phyloP scores from a whole-genome alignment of 2,888 invertebrate species.

The Callyntrura guangdongensis region DNA sequence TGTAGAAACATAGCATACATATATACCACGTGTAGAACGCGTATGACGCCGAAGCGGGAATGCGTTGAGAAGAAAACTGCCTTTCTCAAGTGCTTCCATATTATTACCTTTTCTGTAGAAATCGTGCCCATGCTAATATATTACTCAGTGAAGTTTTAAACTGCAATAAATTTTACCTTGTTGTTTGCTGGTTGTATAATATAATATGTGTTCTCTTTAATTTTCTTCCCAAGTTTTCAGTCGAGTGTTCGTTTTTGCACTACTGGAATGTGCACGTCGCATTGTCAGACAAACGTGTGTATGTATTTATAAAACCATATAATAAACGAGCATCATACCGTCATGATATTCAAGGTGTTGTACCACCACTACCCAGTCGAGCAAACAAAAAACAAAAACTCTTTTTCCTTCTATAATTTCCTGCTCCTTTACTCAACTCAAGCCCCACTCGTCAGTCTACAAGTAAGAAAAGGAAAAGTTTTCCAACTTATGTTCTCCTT shows the following conservation, averaged over 20 bases:
- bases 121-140: conserved; percentile 62
- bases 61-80: not conserved
- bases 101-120: not conserved
- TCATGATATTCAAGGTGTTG: not conserved
- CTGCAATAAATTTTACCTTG: conserved; percentile 71
- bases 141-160: conserved; percentile 73
- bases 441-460: not conserved
- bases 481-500: not conserved
- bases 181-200: conserved; percentile 40
- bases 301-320: not conserved
- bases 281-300: not conserved
- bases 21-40: not conserved
- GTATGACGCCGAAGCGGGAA: not conserved
- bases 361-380: not conserved
- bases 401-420: not conserved
- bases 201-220: conserved; percentile 23
- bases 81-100: conserved; percentile 11
- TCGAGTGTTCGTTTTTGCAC: not conserved
- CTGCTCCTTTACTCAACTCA: not conserved
- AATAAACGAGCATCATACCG: too few species aligned
- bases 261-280: not conserved
- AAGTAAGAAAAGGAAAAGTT: conserved; percentile 33
- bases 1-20: not conserved
- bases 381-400: not conserved
- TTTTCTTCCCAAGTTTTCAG: conserved; percentile 14